phyloP scores from a whole-genome alignment of 2,797 vertebrate genomes.

The Limosa lapponica region DNA sequence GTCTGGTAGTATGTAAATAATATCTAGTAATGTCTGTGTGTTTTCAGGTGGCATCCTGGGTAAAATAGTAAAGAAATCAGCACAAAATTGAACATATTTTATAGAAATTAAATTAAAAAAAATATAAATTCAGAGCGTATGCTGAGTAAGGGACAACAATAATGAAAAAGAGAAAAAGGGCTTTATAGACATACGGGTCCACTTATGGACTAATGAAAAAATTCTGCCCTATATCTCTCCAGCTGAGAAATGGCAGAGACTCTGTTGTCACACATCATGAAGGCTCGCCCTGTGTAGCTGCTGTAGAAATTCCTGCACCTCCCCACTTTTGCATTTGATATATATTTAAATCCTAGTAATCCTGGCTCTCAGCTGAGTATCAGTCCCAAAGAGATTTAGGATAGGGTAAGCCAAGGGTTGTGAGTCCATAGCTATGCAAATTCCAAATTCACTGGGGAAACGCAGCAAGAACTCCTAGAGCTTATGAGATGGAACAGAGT shows the following conservation, averaged over 20 bases:
- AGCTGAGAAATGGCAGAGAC: constrained; percentile 22
- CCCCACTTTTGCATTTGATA: constrained; percentile 31
- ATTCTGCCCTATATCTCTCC: not conserved
- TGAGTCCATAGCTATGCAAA: constrained; percentile 58
- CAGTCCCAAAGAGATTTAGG: constrained; percentile 39
- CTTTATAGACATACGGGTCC: constrained; percentile 15
- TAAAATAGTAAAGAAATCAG: not conserved
- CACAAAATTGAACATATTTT: not conserved
- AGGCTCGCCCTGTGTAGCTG: not conserved
- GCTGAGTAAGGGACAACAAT: not conserved
- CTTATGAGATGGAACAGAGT: constrained; percentile 42
- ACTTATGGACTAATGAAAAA: constrained; percentile 39
- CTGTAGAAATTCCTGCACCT: constrained; percentile 37
- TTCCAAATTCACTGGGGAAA: constrained; percentile 52
- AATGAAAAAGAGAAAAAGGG: not conserved
- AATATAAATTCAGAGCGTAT: not conserved
- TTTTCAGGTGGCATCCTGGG: not conserved
- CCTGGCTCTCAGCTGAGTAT: constrained; percentile 49
- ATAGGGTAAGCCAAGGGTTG: constrained; percentile 53
- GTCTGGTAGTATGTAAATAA: not conserved
- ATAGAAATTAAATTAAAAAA: not conserved
- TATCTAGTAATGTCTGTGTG: not conserved
- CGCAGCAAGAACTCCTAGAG: not conserved
- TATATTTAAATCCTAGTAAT: constrained; percentile 62
- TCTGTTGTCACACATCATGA: constrained; percentile 5